A percentile compares a stretch with the other conserved stretches of the same genome.
Conservation (phyloP, 2,888 invertebrate species). For the Rhogogaster chlorosoma region DNA sequence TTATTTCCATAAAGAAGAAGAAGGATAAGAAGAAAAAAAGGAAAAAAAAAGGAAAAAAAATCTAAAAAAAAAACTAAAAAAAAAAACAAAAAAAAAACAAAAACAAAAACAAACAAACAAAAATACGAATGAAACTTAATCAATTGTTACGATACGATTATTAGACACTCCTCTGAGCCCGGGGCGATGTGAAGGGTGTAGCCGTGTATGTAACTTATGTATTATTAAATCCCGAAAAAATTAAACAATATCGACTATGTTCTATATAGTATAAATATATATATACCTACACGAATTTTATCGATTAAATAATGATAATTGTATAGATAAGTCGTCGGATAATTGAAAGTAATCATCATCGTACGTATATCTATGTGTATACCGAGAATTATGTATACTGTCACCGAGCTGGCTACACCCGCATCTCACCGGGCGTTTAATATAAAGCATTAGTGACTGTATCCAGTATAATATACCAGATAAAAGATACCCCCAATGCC, state of each 20-base stretch:
- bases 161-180: slow-evolving; percentile 56
- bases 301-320: slow-evolving; percentile 8
- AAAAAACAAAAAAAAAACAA: not conserved
- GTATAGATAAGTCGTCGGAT: slow-evolving; percentile 30
- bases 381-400: slow-evolving; percentile 1
- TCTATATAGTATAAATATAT: slow-evolving; percentile 19
- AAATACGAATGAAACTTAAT: slow-evolving; percentile 49
- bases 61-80: slow-evolving; percentile 40
- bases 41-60: slow-evolving; percentile 44
- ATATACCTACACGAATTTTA: slow-evolving; percentile 16
- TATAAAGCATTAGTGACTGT: slow-evolving; percentile 75
- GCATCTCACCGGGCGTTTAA: slow-evolving; percentile 65
- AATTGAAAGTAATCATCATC: slow-evolving; percentile 32
- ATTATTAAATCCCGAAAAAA: slow-evolving; percentile 55
- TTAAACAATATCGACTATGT: not conserved
- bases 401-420: slow-evolving; percentile 55
- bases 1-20: slow-evolving; percentile 39
- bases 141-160: slow-evolving; percentile 48
- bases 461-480: slow-evolving; percentile 75
- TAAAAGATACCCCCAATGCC: slow-evolving; percentile 76
- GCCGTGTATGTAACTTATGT: slow-evolving; percentile 9
- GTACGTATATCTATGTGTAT: slow-evolving; percentile 21
- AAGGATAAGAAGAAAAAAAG: slow-evolving; percentile 53
- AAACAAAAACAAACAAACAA: slow-evolving; percentile 50
- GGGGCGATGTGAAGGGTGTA: slow-evolving; percentile 23